Evolutionary conservation across 1,140 invertebrate genomes (phyloP), one percentile per base, ranked within the genome.

Genomic region (Phenacoccus solenopsis): DNA sequence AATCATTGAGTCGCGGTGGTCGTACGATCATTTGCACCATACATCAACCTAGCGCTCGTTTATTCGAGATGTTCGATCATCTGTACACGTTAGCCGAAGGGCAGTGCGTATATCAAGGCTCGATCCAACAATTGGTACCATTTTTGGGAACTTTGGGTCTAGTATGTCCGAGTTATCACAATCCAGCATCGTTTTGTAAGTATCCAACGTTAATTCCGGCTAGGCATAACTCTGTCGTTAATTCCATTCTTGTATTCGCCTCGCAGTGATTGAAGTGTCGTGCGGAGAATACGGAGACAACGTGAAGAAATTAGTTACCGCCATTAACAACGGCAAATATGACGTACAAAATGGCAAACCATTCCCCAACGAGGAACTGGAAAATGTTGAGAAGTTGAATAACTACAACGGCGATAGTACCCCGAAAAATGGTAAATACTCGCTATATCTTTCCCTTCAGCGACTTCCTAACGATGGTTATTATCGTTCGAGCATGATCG

Each of bases 61-160:
- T 97, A 9, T 96, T 98, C 76, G 93, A 97, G 79, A 96, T 94
- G 86, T 98, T 98, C 77, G 95, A 98, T 78, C 86, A 91, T 75
- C 80, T 98, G 0, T 97, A 97, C 77, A 88, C 93, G n/a, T 80
- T 98, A 3, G 85, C 91, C 0, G 84, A 86, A 64, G 96, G 96
- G 0, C 85, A 89, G 67, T 96, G 92, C 74, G 87, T 98, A 71
- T 98, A 96, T 77, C 85, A 89, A 74, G 95, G 96, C 1, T 83
- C 87, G 0, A 83, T 88, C 1, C 76, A 79, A 35, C 82, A 86
- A 49, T 80, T 98, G 9, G 81, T 98, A 9, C 88, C 92, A n/a
- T 93, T 94, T 76, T 81, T 97, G 28, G 81, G 83, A 3, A 84
- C 85, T 0, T 84, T 93, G 28, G 90, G 88, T 12, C 80, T 95